Base-by-base conservation (phyloP, 1,140 invertebrate genomes). In the Lordiphosa collinella region DNA sequence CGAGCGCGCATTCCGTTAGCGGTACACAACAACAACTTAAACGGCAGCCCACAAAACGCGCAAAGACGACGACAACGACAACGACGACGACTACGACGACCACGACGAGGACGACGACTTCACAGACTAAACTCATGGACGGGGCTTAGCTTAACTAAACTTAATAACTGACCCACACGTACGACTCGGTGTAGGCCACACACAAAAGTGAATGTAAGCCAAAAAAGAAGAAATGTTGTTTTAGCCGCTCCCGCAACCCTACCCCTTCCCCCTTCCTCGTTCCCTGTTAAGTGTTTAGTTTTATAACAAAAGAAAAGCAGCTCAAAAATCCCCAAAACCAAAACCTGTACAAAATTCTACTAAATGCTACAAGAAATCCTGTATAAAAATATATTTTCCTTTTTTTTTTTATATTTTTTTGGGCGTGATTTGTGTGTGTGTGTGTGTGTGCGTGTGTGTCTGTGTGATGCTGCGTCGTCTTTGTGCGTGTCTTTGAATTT, bases 401-500 rank as follows among this genome's bases (percentile, higher is more conserved):
- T 22, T 4, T 41, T 53, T 32, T 49, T 36, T 18, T 8, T 18
- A 18, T 18, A 18, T 18, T 56, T 59, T 66, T 66, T 66, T 65
- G 51, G 32, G 52, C 37, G 34, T 51, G 31, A 31, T 31, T 29
- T 53, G 16, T 41, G 29, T 50, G 12, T 25, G 35, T 14, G n/a
- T 35, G 43, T 43, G 13, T 67, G 13, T 18, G 14, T 55, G 37
- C 53, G 57, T 63, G 59, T 55, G 50, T 38, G 11, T 64, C 11
- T 59, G 37, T 70, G 60, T 51, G 53, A 47, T 55, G 64, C 47
- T 68, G 57, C 52, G 70, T 51, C 61, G 47, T 56, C 48, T 57
- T 73, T 36, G 75, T 80, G 70, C 76, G 76, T 80, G 71, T 71
- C 76, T 80, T 80, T 82, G 76, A 74, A 82, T 80, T 80, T 80